These are phyloP conservation scores for Lysiphlebus fabarum DNA, from an alignment of 1,140 invertebrate species.

Conservation along the genomic window DNA sequence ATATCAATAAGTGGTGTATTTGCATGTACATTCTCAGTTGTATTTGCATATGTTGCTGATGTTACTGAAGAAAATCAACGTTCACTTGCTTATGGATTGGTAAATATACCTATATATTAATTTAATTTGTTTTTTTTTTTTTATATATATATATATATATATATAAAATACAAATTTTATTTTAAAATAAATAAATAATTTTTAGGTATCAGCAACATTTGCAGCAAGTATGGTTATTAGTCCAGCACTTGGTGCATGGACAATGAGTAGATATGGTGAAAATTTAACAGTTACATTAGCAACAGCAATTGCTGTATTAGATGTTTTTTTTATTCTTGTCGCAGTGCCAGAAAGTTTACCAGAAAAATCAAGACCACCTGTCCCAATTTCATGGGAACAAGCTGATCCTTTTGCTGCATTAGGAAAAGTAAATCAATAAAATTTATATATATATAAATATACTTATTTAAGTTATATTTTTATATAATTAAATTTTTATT, in stretches of 20 bases:
- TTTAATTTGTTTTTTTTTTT: slow-evolving; percentile 18
- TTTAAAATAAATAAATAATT: slow-evolving; percentile 13
- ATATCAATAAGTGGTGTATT: slow-evolving; percentile 98
- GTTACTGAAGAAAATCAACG: slow-evolving; percentile 97
- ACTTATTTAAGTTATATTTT: background rate
- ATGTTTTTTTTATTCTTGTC: slow-evolving; percentile 97
- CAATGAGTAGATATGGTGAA: slow-evolving; percentile 86
- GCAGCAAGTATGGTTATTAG: slow-evolving; percentile 97
- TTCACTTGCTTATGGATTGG: slow-evolving; percentile 93
- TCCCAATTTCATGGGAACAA: slow-evolving; percentile 90
- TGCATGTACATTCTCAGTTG: slow-evolving; percentile 97
- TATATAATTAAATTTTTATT: background rate
- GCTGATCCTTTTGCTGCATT: slow-evolving; percentile 89
- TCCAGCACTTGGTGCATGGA: slow-evolving; percentile 91
- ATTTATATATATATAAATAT: background rate
- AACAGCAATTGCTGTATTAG: slow-evolving; percentile 90
- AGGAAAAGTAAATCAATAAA: slow-evolving; percentile 56
- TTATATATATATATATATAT: too few species aligned
- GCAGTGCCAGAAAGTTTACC: slow-evolving; percentile 97
- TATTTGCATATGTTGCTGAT: slow-evolving; percentile 99
- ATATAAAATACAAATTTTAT: slow-evolving; percentile 14
- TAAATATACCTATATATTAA: slow-evolving; percentile 51
- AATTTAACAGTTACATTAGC: slow-evolving; percentile 94
- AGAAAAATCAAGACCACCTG: slow-evolving; percentile 82
- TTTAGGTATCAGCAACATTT: slow-evolving; percentile 91